Evolutionary conservation across 1,140 invertebrate species (phyloP), one percentile per base, ranked within the genome.

Genomic region (Platyura marginata): DNA sequence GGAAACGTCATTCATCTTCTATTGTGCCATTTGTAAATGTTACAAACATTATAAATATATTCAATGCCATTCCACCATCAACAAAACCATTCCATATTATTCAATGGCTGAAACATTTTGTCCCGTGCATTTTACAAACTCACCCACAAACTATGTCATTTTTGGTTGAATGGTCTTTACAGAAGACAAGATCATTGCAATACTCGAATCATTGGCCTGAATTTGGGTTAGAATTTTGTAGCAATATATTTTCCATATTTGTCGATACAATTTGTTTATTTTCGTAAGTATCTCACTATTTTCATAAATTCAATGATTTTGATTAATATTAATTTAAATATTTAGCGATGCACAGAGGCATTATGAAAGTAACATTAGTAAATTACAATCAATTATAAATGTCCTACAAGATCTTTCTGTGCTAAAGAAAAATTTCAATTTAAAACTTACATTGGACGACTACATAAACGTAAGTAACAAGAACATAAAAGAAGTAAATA

Each of bases 101-200:
- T 10, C 58, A 59, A 37, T 61, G 55, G 56, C 34, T 61, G 15
- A 47, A 52, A 1, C 56, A 59, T 41, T 59, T 61, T 22, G 48
- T 53, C 1, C 58, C 59, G 0, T 40, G 50, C 39, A 51, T 61
- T 10, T 49, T 53, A 35, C 51, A 57, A 45, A 54, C 51, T 0
- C 54, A 58, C 51, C 59, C 59, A 0, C 48, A 51, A 18, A 50
- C 56, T 23, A 61, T 59, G 53, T 51, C 55, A 0, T 51, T 47
- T 3, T 47, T 61, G 6, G 50, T 57, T 4, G 55, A 59, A 33
- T 61, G 58, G 58, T 52, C 54, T 44, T 56, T 61, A 23, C 48
- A 61, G 41, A 53, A 54, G 44, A 61, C 53, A 0, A 47, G 52
- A 3, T 51, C 56, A 8, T 38, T 61, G 11, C 58, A 61, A 42